Evolutionary conservation across 2,888 invertebrate genomes (phyloP).

Genomic region (Apamea sordens): DNA sequence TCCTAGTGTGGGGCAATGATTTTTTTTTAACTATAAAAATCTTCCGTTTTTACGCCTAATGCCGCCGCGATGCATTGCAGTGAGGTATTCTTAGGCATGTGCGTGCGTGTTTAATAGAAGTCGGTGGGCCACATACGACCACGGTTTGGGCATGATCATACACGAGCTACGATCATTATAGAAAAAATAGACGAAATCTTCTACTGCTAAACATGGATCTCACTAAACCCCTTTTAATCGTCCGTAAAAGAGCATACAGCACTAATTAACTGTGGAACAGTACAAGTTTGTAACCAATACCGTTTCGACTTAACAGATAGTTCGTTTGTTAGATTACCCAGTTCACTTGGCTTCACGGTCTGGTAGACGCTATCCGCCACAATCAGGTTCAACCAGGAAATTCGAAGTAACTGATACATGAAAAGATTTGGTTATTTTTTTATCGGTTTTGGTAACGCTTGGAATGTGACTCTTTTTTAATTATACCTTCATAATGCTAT

Average conservation of each 20-base stretch:
- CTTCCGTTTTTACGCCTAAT: background rate
- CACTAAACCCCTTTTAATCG: background rate
- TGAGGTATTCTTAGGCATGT: background rate
- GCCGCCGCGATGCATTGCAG: background rate
- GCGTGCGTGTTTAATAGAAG: background rate
- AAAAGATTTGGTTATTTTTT: background rate
- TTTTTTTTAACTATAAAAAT: too few relatives aligned
- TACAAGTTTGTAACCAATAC: conserved; percentile 10
- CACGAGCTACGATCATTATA: background rate
- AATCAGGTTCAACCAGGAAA: conserved; percentile 6
- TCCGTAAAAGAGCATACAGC: background rate
- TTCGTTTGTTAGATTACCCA: conserved; percentile 23
- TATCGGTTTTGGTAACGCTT: background rate
- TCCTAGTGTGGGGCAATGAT: too few relatives aligned
- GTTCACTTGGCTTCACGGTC: conserved; percentile 19
- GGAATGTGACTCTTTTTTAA: background rate
- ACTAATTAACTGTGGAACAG: background rate
- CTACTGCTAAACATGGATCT: background rate
- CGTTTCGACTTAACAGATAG: conserved; percentile 5
- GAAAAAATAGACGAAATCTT: background rate
- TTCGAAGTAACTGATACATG: background rate
- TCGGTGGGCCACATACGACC: too few relatives aligned
- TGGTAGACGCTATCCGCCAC: background rate
- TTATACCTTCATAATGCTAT: background rate
- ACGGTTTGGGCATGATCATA: background rate